Evolutionary conservation across 2,888 invertebrate genomes (phyloP), one percentile per base, ranked within the genome.

Genomic region (Nomada lathburiana): DNA sequence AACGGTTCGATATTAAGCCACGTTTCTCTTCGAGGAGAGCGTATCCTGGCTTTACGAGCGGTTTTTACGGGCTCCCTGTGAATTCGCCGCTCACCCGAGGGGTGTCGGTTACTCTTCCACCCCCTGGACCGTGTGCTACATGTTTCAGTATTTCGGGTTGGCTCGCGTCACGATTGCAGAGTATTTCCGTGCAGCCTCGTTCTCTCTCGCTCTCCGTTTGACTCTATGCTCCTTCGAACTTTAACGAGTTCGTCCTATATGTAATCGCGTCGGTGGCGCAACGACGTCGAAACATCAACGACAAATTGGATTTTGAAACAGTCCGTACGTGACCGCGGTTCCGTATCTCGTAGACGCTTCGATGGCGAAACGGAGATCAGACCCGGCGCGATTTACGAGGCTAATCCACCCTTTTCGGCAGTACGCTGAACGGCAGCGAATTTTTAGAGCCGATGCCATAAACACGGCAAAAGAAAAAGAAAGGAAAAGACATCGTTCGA

Each of bases 301-400:
- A 82, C 82, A 85, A 85, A 84, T 85, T 85, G 82, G 82, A 85
- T 84, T 85, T 79, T 82, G 82, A 85, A 84, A 84, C 82, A 68
- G 76, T 76, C 84, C 65, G 84, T 84, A 84, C 84, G 84, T 84
- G 84, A 83, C 77, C 72, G 72, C 77, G 80, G 76, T 83, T 67
- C 83, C 44, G 67, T 80, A 84, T 80, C 76, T 63, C 59, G 59
- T n/a, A 70, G 69, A 52, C 55, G 47, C 65, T 62, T 50, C 70
- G 44, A 63, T 20, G 57, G 29, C 68, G 75, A 69, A 76, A 83
- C 75, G 59, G 59, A 60, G 74, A 74, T 71, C 65, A 20, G 42
- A 11, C 13, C 10, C 44, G 26, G 23, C 20, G 53, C 79, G 79
- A 79, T 80, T 80, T 80, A 80, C 80, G 72, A 80, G 71, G 42